Base-by-base conservation (phyloP, 2,888 invertebrate genomes). In the Patella caerulea region DNA sequence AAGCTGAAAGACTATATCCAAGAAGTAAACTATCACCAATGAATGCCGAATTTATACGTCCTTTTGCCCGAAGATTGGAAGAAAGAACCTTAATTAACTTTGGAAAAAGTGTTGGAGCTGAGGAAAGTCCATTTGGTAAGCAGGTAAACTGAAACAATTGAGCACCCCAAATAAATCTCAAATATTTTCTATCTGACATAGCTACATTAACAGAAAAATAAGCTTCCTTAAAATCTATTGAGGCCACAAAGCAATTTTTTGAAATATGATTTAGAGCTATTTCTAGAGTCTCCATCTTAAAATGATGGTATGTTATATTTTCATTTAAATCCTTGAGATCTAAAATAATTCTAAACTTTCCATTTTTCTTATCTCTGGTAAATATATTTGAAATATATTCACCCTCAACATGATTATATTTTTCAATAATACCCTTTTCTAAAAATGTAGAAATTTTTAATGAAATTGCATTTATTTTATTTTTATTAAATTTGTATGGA, bases 231-330 rank as follows among this genome's bases (percentile, higher is more conserved):
- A 54, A 59, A 34, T 76, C 76, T 34, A 76, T 73, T 19, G 71
- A 72, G 9, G 76, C 73, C 59, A 79, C 55, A 65, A 3, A 76
- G n/a, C 69, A 70, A 52, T 29, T 54, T 56, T 24, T n/a, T 54
- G 71, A 74, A n/a, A 79, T 55, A 15, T 76, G 17, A 65, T 77
- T 71, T 4, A 79, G 15, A 34, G 72, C 78, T n/a, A 71, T 72
- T 65, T 81, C 72, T 71, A 82, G 75, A 15, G 81, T 81, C 14
- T 82, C 81, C 79, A 82, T 82, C 71, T 82, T 82, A 59, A 81
- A 81, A 74, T 78, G 82, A 19, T 77, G 77, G 55, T 81, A 81
- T 17, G 29, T 55, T n/a, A 82, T 59, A 73, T 24, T 19, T 53
- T 74, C 71, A 76, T 82, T 82, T 34, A 79, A 52, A 11, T 78